phyloP scores from a whole-genome alignment of 2,888 invertebrate species.

The Macrophya alboannulata region DNA sequence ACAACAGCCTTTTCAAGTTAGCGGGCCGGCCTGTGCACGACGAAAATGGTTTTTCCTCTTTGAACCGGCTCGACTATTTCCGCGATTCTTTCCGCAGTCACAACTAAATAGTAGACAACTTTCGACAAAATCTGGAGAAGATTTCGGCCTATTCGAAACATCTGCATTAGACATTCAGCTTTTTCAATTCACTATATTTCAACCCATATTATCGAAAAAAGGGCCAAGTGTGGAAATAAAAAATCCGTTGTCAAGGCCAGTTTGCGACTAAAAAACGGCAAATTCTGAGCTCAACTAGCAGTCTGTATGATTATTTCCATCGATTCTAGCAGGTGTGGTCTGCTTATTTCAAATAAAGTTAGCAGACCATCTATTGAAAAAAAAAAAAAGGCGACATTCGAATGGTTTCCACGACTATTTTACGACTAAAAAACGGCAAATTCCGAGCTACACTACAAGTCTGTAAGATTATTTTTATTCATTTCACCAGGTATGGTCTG shows the following conservation, averaged over 20 bases:
- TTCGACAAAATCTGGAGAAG: background rate
- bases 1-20: background rate
- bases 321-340: background rate
- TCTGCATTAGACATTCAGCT: background rate
- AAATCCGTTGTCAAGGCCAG: background rate
- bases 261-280: background rate
- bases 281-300: background rate
- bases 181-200: background rate
- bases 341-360: background rate
- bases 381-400: background rate
- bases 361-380: background rate
- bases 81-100: background rate
- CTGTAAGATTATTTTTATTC: background rate
- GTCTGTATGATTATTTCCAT: background rate
- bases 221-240: background rate
- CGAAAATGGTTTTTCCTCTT: background rate
- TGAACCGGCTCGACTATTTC: background rate
- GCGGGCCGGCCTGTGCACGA: background rate
- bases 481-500: background rate
- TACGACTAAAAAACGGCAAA: slow-evolving; percentile 17
- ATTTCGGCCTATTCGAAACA: background rate
- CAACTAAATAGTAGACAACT: background rate
- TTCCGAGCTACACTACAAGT: background rate
- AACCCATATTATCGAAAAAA: background rate
- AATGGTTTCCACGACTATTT: background rate